These are phyloP conservation scores for Xiphydria camelus DNA, from an alignment of 2,888 invertebrate genomes.

Conservation along the genomic window DNA sequence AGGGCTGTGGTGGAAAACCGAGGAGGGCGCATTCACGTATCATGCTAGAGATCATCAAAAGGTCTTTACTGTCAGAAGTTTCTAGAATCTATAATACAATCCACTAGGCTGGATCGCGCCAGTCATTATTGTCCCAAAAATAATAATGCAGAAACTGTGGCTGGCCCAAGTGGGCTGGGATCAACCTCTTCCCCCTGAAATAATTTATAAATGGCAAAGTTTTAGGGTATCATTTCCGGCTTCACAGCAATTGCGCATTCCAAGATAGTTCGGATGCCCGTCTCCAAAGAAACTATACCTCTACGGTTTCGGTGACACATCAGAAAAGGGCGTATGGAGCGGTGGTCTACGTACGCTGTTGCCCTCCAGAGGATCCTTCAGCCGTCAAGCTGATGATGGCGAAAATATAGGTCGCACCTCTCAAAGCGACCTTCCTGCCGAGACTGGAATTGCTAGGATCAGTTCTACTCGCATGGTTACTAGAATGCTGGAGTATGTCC, in stretches of 20 bases:
- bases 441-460: neutral
- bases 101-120: constrained; percentile 6
- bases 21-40: too few species aligned
- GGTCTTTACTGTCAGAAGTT: too few species aligned
- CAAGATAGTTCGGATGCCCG: too few species aligned
- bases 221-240: too few species aligned
- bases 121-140: constrained; percentile 8
- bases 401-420: neutral
- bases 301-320: neutral
- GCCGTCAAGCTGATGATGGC: neutral
- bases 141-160: constrained; percentile 10
- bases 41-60: too few species aligned
- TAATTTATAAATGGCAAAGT: too few species aligned
- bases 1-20: too few species aligned
- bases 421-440: neutral
- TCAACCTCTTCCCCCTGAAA: neutral
- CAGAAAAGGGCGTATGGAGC: neutral
- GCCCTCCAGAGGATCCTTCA: neutral
- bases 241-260: too few species aligned
- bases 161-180: neutral
- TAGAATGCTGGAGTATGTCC: neutral
- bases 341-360: neutral
- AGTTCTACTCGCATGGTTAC: neutral
- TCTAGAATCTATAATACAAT: too few species aligned
- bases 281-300: too few species aligned